Percentiles rank a stretch among this genome's conserved stretches.
Conservation (phyloP, 2,113 vertebrate genomes). For the Egretta garzetta region DNA sequence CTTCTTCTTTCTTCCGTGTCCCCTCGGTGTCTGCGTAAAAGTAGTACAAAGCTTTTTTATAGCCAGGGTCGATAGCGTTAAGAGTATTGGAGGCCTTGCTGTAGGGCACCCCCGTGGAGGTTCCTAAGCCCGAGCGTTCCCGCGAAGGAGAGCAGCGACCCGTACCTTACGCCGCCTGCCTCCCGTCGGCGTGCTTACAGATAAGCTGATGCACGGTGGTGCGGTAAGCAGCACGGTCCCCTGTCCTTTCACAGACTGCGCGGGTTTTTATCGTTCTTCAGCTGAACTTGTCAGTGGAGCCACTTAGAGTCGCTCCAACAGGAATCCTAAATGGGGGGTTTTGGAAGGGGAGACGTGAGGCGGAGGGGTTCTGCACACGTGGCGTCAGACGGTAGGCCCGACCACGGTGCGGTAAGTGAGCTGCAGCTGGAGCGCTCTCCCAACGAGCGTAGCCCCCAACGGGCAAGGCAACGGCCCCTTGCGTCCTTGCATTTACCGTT, state of each 20-base stretch:
- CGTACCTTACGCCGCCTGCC: accelerated
- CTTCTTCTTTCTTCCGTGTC: not conserved
- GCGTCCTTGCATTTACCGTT: not conserved
- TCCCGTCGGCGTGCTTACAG: accelerated
- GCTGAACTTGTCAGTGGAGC: too few relatives aligned
- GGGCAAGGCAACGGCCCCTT: too few relatives aligned
- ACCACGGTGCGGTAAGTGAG: accelerated
- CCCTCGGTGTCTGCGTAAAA: not conserved
- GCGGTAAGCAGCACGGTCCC: not conserved
- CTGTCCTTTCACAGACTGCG: not conserved
- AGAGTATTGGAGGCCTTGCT: not conserved
- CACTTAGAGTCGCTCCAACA: not conserved
- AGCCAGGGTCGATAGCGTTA: accelerated
- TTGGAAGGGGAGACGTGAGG: not conserved
- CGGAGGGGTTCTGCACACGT: accelerated
- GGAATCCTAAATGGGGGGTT: accelerated
- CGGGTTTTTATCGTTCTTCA: not conserved
- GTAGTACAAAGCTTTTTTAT: not conserved
- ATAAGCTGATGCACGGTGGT: accelerated
- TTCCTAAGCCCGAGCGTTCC: not conserved
- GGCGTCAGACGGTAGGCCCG: not conserved
- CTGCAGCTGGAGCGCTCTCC: not conserved
- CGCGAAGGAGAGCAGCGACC: not conserved
- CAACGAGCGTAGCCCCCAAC: accelerated
- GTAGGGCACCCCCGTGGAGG: not conserved